A percentile compares a stretch with the other conserved stretches of the same genome.
Conservation (phyloP, 2,113 vertebrate species). For the Notothenia coriiceps region DNA sequence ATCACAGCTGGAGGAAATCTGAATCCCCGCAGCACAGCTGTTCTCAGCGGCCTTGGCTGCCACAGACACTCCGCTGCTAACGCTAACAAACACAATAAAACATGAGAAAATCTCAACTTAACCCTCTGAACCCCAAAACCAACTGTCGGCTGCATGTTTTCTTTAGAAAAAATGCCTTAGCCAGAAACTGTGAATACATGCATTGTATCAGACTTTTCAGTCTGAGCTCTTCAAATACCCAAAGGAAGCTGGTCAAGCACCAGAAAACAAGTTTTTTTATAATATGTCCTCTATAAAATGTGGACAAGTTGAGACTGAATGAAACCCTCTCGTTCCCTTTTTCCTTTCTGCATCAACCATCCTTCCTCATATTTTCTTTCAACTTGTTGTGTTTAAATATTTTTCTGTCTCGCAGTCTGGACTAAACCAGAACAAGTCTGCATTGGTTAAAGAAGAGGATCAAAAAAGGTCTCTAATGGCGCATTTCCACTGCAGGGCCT, state of each 20-base stretch:
- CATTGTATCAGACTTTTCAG: too few relatives aligned
- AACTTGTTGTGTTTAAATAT: slow-evolving; percentile 1
- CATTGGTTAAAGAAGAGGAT: background rate
- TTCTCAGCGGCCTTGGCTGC: background rate
- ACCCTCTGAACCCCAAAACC: too few relatives aligned
- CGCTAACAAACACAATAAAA: background rate
- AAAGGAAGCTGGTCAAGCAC: too few relatives aligned
- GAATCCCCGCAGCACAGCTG: slow-evolving; percentile 5
- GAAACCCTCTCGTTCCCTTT: background rate
- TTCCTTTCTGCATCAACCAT: too few relatives aligned
- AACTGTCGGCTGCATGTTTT: too few relatives aligned
- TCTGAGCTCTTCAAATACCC: too few relatives aligned
- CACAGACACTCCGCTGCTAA: background rate
- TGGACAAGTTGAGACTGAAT: background rate
- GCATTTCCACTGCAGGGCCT: too few relatives aligned
- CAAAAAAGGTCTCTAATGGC: background rate
- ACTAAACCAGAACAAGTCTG: background rate
- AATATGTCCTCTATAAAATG: background rate
- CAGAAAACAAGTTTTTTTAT: too few relatives aligned
- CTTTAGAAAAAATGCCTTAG: too few relatives aligned
- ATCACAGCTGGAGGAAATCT: slow-evolving; percentile 8
- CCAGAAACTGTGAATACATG: too few relatives aligned
- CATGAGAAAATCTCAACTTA: background rate
- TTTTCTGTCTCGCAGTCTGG: background rate
- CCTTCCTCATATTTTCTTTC: background rate